Evolutionary conservation across 37 sponge, comb jelly and placozoan genomes (phyloP), one percentile per base, ranked within the genome.

Genomic region (Haliclona indistincta): DNA sequence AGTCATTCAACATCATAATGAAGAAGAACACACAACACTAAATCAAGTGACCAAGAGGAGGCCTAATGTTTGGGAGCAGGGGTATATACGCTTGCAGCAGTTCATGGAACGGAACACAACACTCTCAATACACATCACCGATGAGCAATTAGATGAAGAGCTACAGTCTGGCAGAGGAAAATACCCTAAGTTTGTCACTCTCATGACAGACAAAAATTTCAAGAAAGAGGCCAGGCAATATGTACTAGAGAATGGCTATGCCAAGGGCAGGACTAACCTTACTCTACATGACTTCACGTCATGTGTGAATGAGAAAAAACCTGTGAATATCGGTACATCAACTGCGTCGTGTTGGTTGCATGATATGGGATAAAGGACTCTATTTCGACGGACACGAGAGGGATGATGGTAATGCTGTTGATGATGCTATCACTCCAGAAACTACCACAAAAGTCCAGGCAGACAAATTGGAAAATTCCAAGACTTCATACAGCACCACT

Each of bases 311-410:
- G 23, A 80, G 6, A 40, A 53, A 2, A 70, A 35, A 38, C 71
- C 62, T 7, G 7, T 52, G 23, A 35, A 80, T 20, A n/a, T 70
- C 29, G 30, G 45, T 11, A 6, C 55, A 4, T 61, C 32, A 38
- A 80, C 80, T 1, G 70, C 63, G 56, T 25, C 49, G 22, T 41
- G 35, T 7, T 80, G 80, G 80, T 23, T 80, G 63, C 71, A 56
- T 37, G 28, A 70, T 5, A 32, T 80, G 4, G 71, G 80, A 26
- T 80, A 70, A 80, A 81, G 60, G 64, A 54, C n/a, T 36, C 56
- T 1, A 71, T 32, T 70, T 61, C 74, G 32, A 67, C 73, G 64
- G 74, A 67, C 83, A 82, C 53, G 75, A 80, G 43, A 35, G 71
- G 13, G 70, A 68, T 1, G 71, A 80, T 70, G 71, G 43, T 30